Evolutionary conservation across 1,140 invertebrate genomes (phyloP).

Genomic region (Drosophila micromelanica): DNA sequence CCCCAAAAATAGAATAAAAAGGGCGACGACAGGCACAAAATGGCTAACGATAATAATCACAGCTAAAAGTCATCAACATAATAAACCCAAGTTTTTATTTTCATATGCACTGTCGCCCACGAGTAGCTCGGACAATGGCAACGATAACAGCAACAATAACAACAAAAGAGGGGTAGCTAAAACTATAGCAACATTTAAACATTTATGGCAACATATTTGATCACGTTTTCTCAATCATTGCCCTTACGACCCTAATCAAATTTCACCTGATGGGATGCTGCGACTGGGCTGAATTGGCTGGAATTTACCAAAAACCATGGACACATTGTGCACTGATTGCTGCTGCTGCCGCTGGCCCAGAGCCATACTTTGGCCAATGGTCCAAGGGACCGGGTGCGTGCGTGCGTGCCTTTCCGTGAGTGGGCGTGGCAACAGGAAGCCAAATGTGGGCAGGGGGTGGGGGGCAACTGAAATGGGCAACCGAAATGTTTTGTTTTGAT

Average conservation of each 20-base stretch:
- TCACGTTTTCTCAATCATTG: conserved; percentile 83
- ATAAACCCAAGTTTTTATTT: conserved; percentile 75
- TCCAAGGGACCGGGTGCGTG: conserved; percentile 32
- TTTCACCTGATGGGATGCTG: conserved; percentile 76
- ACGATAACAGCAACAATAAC: conserved; percentile 5
- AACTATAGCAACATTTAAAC: conserved; percentile 78
- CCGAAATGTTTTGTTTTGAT: conserved; percentile 78
- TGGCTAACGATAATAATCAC: conserved; percentile 74
- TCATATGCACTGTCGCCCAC: conserved; percentile 55
- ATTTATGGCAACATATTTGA: conserved; percentile 83
- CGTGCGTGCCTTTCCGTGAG: conserved; percentile 56
- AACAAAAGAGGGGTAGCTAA: conserved; percentile 27
- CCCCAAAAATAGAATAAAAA: neutral
- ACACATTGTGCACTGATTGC: conserved; percentile 81
- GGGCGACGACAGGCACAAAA: conserved; percentile 62
- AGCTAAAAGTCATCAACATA: conserved; percentile 80
- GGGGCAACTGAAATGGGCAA: conserved; percentile 29
- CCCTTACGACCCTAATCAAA: conserved; percentile 82
- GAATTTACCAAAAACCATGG: conserved; percentile 76
- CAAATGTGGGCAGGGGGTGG: too few species aligned
- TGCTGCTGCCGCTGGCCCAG: conserved; percentile 27
- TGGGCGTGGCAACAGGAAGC: conserved; percentile 19
- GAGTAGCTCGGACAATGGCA: conserved; percentile 49
- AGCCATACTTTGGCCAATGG: conserved; percentile 31
- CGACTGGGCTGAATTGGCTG: conserved; percentile 25